Conservation (phyloP, 2,797 vertebrate species). For the Myotis myotis region DNA sequence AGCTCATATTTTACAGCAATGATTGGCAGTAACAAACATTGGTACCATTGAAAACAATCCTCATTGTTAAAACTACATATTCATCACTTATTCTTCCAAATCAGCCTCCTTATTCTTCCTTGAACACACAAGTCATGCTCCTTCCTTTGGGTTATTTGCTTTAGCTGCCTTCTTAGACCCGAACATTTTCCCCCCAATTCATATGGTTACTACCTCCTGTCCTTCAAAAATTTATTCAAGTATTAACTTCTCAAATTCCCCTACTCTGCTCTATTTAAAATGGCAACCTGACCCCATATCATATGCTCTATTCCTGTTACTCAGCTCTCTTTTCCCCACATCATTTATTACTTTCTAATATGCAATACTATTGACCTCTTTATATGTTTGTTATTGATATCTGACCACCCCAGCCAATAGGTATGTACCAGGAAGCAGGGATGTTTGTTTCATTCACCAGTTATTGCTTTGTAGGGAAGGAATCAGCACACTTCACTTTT, state of each 20-base stretch:
- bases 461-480: not conserved
- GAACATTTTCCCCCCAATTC: not conserved
- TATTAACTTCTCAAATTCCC: not conserved
- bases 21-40: not conserved
- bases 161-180: not conserved
- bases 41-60: not conserved
- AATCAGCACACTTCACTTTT: not conserved
- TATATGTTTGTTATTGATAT: not conserved
- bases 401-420: not conserved
- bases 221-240: not conserved
- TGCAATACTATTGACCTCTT: not conserved
- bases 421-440: not conserved
- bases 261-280: not conserved
- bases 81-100: not conserved
- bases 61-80: not conserved
- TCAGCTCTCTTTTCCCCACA: not conserved
- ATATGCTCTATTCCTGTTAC: not conserved
- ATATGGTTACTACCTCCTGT: not conserved
- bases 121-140: not conserved
- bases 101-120: not conserved
- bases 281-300: not conserved
- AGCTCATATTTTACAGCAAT: not conserved
- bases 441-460: not conserved
- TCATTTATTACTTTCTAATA: not conserved
- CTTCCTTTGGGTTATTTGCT: not conserved